Percentiles rank a stretch among this genome's conserved stretches.
Evolutionary conservation across 2,888 invertebrate species (phyloP).

Genomic region (Caenorhabditis plicata): DNA sequence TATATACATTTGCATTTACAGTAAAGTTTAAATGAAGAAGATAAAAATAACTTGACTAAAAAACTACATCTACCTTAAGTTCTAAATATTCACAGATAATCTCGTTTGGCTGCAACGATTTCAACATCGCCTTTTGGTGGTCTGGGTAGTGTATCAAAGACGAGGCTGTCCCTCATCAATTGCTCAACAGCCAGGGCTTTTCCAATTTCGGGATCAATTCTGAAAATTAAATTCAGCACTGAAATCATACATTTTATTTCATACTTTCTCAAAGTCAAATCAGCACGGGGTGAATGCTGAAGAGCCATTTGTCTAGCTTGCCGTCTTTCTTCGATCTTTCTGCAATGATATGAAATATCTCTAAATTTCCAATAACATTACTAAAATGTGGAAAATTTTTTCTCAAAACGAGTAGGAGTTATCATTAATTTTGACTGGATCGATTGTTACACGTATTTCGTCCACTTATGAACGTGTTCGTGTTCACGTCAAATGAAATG

Average conservation of each 20-base stretch:
- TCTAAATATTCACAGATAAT: conserved; percentile 32
- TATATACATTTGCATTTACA: conserved; percentile 1
- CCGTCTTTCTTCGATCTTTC: conserved; percentile 37
- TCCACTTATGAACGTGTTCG: too few relatives aligned
- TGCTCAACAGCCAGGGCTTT: conserved; percentile 45
- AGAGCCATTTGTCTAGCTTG: conserved; percentile 26
- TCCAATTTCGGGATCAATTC: conserved; percentile 40
- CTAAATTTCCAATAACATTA: too few relatives aligned
- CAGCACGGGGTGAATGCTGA: conserved; percentile 26
- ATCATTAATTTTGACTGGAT: too few relatives aligned
- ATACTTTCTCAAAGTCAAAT: conserved; percentile 31
- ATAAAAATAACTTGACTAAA: conserved; percentile 1
- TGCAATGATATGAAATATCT: conserved; percentile 3
- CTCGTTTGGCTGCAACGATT: conserved; percentile 39
- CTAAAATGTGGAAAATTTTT: too few relatives aligned
- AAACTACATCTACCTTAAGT: not conserved
- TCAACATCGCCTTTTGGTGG: conserved; percentile 33
- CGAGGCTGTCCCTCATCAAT: conserved; percentile 30
- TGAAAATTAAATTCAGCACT: conserved; percentile 6
- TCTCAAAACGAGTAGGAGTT: too few relatives aligned
- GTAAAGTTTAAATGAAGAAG: conserved; percentile 3
- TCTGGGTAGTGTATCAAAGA: conserved; percentile 38
- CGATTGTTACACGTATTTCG: too few relatives aligned
- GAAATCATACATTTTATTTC: not conserved
- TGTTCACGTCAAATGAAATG: too few relatives aligned